phyloP scores from a whole-genome alignment of 2,797 vertebrate species.

The Neosilurus mollespiculum region DNA sequence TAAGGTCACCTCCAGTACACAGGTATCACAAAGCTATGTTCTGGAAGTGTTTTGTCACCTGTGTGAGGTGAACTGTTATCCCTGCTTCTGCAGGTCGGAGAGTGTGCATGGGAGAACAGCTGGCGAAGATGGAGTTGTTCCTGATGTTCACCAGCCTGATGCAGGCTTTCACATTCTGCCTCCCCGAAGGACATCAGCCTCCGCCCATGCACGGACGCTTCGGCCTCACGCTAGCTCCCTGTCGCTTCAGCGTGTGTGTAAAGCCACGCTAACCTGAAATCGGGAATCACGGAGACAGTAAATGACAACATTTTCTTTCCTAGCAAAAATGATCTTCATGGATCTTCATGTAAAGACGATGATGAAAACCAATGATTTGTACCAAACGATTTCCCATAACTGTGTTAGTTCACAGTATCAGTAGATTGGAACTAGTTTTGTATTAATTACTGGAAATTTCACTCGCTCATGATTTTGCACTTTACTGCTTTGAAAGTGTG shows the following conservation, averaged over 20 bases:
- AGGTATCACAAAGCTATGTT: too few relatives aligned
- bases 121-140: conserved; percentile 97
- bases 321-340: not conserved
- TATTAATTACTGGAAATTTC: not conserved
- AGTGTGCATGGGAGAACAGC: conserved; percentile 94
- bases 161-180: conserved; percentile 83
- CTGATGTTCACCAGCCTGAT: conserved; percentile 85
- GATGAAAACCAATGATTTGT: not conserved
- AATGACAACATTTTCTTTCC: not conserved
- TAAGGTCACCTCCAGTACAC: too few relatives aligned
- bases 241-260: conserved; percentile 77
- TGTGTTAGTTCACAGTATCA: not conserved
- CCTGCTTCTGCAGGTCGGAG: conserved; percentile 78
- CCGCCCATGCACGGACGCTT: conserved; percentile 84
- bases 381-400: not conserved
- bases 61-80: not conserved
- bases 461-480: not conserved
- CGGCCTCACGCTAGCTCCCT: conserved; percentile 88
- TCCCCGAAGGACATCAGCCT: conserved; percentile 75
- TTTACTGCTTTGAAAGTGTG: not conserved
- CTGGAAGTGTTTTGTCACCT: not conserved
- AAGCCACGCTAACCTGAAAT: conserved; percentile 53
- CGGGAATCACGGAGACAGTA: not conserved
- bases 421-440: not conserved
- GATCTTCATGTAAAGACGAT: not conserved